Evolutionary conservation across 2,113 vertebrate species (phyloP).

Genomic region (Crotalus viridis): DNA sequence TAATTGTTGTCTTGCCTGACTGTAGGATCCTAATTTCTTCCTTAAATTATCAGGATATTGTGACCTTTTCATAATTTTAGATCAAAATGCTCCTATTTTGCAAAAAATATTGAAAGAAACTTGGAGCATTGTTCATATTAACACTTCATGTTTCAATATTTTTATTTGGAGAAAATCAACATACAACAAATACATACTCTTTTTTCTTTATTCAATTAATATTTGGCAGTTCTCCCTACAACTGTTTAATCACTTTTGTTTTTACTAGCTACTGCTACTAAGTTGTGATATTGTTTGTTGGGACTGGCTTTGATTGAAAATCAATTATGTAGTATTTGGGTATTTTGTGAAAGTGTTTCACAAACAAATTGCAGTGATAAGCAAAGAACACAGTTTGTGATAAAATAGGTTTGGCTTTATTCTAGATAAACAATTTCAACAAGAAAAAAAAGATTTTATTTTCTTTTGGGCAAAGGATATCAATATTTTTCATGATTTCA

Average conservation of each 20-base stretch:
- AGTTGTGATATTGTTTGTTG: not conserved
- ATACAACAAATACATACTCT: not conserved
- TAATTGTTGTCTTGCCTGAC: not conserved
- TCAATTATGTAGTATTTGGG: not conserved
- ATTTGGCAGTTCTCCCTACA: not conserved
- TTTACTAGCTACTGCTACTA: not conserved
- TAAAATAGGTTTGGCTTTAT: not conserved
- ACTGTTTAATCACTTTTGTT: not conserved
- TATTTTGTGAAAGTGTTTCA: not conserved
- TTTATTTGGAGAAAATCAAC: not conserved
- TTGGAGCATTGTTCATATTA: not conserved
- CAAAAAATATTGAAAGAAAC: not conserved
- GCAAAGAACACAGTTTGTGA: not conserved
- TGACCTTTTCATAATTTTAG: not conserved
- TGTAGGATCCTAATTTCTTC: not conserved
- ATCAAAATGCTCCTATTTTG: not conserved
- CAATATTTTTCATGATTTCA: not conserved
- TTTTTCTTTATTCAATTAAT: not conserved
- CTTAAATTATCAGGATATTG: not conserved
- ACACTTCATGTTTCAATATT: not conserved
- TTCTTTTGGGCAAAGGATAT: not conserved
- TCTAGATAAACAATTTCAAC: not conserved
- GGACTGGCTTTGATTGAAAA: not conserved
- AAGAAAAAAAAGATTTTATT: not conserved
- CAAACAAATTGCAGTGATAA: not conserved